Evolutionary conservation across 2,113 vertebrate genomes (phyloP).

Genomic region (Peromyscus polionotus): DNA sequence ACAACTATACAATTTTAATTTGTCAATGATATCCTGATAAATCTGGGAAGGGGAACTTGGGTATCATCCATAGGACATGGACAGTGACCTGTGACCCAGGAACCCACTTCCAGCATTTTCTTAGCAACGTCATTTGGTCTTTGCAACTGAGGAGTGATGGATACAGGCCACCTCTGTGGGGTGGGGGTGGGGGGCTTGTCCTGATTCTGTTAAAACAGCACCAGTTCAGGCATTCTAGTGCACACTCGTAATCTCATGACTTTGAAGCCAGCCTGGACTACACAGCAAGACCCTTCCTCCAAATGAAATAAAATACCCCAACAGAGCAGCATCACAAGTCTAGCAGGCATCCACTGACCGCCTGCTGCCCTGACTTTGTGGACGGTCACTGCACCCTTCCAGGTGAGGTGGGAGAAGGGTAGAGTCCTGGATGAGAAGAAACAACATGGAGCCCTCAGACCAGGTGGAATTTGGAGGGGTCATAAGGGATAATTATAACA

Average conservation of each 20-base stretch:
- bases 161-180: not conserved
- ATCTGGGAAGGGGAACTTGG: too few species aligned
- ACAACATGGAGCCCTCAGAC: not conserved
- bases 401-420: not conserved
- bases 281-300: not conserved
- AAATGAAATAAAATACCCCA: not conserved
- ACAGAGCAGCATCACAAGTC: not conserved
- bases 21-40: not conserved
- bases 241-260: not conserved
- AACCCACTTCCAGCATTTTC: not conserved
- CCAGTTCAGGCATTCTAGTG: not conserved
- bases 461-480: not conserved
- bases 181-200: not conserved
- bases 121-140: not conserved
- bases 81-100: not conserved
- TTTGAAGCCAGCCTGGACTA: not conserved
- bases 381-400: not conserved
- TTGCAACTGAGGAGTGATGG: not conserved
- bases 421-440: not conserved
- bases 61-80: not conserved
- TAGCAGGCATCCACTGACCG: not conserved
- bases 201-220: not conserved
- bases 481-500: too few species aligned
- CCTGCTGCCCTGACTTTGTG: rapidly evolving
- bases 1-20: not conserved